Conservation (phyloP, 2,797 vertebrate species). For the Uromys caudimaculatus region DNA sequence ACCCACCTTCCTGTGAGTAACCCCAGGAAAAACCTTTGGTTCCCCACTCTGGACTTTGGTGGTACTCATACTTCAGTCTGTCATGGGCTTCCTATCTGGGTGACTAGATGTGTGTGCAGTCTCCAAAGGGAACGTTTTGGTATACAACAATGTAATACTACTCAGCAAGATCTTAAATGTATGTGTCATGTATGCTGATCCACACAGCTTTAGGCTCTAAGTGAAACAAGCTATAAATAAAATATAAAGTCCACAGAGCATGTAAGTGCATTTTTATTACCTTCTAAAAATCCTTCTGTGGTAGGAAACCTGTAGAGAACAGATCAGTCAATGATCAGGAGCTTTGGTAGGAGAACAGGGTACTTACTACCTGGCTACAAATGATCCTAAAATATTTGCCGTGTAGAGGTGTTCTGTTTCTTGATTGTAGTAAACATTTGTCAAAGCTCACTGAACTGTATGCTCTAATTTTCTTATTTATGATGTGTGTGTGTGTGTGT, state of each 20-base stretch:
- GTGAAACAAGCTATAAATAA: background rate
- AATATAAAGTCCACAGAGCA: background rate
- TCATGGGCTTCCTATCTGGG: background rate
- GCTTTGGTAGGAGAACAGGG: background rate
- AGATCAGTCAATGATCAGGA: background rate
- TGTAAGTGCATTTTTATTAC: background rate
- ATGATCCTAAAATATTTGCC: background rate
- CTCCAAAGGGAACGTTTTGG: background rate
- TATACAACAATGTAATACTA: background rate
- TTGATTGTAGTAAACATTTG: background rate
- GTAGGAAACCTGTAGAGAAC: background rate
- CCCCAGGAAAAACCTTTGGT: background rate
- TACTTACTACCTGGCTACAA: background rate
- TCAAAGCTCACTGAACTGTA: background rate
- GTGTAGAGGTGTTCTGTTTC: background rate
- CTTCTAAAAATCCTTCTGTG: background rate
- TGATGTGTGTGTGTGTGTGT: background rate
- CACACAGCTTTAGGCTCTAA: background rate
- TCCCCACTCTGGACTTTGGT: background rate
- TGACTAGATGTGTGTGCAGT: background rate
- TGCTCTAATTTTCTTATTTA: background rate
- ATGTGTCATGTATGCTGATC: background rate
- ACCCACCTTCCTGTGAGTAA: background rate
- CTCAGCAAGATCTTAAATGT: background rate
- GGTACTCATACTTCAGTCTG: background rate